These are phyloP conservation scores for Penaeus chinensis DNA, from an alignment of 1,140 invertebrate species.

Conservation along the genomic window DNA sequence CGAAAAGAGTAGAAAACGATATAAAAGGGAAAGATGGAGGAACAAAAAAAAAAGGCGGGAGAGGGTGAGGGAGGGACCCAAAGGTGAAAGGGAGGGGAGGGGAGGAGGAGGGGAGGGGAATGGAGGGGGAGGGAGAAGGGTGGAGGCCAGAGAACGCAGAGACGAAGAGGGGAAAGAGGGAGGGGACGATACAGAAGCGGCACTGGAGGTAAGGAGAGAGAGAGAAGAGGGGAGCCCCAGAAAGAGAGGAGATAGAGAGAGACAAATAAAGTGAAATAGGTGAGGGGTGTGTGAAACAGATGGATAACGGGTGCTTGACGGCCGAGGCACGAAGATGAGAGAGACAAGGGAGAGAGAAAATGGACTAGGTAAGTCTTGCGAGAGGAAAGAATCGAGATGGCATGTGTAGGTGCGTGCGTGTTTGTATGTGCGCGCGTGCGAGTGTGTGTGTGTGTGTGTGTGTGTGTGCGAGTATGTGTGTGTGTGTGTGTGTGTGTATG, in stretches of 20 bases:
- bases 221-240: not conserved
- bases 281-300: constrained; percentile 12
- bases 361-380: no score
- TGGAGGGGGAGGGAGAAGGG: not conserved
- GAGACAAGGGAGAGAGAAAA: no score
- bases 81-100: not conserved
- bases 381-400: not conserved
- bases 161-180: not conserved
- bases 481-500: no score
- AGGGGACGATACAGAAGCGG: not conserved
- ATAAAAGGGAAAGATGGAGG: not conserved
- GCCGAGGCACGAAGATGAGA: no score
- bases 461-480: no score
- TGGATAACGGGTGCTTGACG: no score
- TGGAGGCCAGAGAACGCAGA: not conserved
- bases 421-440: no score
- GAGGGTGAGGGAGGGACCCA: constrained; percentile 8
- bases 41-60: not conserved
- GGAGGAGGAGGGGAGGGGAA: not conserved
- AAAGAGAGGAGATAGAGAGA: no score
- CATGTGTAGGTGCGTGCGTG: not conserved
- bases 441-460: no score
- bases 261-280: not conserved
- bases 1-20: not conserved
- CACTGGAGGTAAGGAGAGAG: not conserved